Percentiles rank a stretch among this genome's conserved stretches.
Conservation (phyloP, 2,113 vertebrate species). For the Phalacrocorax brasilianus region DNA sequence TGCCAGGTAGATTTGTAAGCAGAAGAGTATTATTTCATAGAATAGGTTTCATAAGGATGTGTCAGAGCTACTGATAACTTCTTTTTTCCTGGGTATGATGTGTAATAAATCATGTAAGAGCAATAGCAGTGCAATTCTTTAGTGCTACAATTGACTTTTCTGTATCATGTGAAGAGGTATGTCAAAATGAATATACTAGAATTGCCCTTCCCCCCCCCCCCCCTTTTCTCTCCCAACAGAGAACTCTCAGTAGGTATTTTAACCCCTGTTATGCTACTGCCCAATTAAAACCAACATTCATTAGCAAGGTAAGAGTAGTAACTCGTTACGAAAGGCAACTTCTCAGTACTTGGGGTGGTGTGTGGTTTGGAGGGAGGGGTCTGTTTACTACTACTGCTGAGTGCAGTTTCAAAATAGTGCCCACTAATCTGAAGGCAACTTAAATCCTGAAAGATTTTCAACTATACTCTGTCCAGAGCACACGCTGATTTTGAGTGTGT, state of each 20-base stretch:
- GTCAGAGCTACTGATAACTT: not conserved
- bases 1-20: not conserved
- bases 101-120: not conserved
- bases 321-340: not conserved
- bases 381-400: not conserved
- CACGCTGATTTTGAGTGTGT: fast-evolving
- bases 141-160: not conserved
- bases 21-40: not conserved
- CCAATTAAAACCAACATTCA: conserved; percentile 93
- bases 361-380: not conserved
- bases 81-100: not conserved
- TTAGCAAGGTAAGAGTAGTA: conserved; percentile 90
- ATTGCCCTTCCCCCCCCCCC: not conserved
- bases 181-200: not conserved
- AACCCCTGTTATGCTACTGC: conserved; percentile 98
- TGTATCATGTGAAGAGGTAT: not conserved
- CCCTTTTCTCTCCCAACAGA: conserved; percentile 71
- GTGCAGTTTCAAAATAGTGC: not conserved
- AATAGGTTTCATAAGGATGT: not conserved
- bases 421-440: not conserved
- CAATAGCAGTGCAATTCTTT: not conserved
- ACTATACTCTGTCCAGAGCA: fast-evolving
- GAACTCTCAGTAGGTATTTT: conserved; percentile 94
- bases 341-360: not conserved
- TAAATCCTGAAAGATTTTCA: not conserved